A percentile compares a stretch with the other conserved stretches of the same genome.
These are phyloP conservation scores for Aurelia sp. DNA, from an alignment of 30 jellyfish, hydroid and myxozoan genomes.

Conservation along the genomic window DNA sequence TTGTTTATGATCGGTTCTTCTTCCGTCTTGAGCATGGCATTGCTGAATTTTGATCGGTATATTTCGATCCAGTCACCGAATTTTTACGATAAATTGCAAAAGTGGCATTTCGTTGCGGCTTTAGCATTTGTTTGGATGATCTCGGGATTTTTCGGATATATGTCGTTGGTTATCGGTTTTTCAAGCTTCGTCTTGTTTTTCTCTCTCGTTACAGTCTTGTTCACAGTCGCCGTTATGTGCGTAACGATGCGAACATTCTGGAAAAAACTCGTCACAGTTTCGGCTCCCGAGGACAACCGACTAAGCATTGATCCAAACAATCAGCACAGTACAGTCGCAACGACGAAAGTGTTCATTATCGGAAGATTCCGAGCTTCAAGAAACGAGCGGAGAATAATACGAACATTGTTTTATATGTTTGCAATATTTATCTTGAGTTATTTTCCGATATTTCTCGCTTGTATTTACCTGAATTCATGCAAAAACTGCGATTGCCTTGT, in stretches of 20 bases:
- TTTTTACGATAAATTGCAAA: slow-evolving; percentile 12
- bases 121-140: neutral
- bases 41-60: slow-evolving; percentile 68
- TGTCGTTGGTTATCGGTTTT: neutral
- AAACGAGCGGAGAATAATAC: slow-evolving; percentile 67
- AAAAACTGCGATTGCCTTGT: slow-evolving; percentile 65
- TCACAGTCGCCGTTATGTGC: slow-evolving; percentile 72
- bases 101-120: slow-evolving; percentile 12
- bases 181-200: neutral
- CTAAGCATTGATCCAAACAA: slow-evolving; percentile 62
- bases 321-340: slow-evolving; percentile 72
- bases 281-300: slow-evolving; percentile 69
- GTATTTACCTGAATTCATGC: slow-evolving; percentile 67
- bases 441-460: slow-evolving; percentile 68
- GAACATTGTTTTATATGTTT: slow-evolving; percentile 64
- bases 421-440: slow-evolving; percentile 61
- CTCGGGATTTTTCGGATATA: neutral
- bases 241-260: slow-evolving; percentile 71
- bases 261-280: slow-evolving; percentile 62
- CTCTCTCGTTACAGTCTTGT: slow-evolving; percentile 26
- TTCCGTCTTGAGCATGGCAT: slow-evolving; percentile 75
- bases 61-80: slow-evolving; percentile 60
- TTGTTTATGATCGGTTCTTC: slow-evolving; percentile 65
- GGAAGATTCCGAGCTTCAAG: slow-evolving; percentile 72
- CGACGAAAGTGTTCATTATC: slow-evolving; percentile 70